phyloP scores from a whole-genome alignment of 2,888 invertebrate genomes.

The Rambutsinella grinnellia region DNA sequence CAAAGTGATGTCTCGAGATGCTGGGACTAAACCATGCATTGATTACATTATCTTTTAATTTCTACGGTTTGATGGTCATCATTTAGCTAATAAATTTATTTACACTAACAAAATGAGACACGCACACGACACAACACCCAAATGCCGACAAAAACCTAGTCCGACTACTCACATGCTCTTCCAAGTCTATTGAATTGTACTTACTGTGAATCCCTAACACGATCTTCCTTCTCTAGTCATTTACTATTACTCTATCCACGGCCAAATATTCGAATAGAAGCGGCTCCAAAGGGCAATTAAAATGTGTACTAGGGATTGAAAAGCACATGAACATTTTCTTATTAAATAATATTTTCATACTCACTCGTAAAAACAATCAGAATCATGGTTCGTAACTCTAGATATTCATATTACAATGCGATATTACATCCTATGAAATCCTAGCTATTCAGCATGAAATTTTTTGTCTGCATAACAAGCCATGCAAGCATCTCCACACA shows the following conservation, averaged over 20 bases:
- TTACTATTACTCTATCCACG: slow-evolving; percentile 21
- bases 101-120: slow-evolving; percentile 21
- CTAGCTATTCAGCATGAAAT: too few relatives aligned
- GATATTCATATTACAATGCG: too few relatives aligned
- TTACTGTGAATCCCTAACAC: background rate
- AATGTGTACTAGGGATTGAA: slow-evolving; percentile 3
- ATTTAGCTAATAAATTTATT: slow-evolving; percentile 23
- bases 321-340: slow-evolving; percentile 4
- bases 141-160: slow-evolving; percentile 39
- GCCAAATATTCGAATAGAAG: slow-evolving; percentile 26
- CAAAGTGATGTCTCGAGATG: slow-evolving; percentile 20
- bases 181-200: background rate
- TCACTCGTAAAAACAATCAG: too few relatives aligned
- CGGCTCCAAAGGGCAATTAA: slow-evolving; percentile 13
- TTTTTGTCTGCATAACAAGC: too few relatives aligned
- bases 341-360: too few relatives aligned
- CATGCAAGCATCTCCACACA: too few relatives aligned
- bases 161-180: slow-evolving; percentile 39
- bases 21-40: slow-evolving; percentile 14
- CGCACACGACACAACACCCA: slow-evolving; percentile 31
- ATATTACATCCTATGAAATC: too few relatives aligned
- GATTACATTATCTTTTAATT: slow-evolving; percentile 26
- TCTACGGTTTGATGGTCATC: slow-evolving; percentile 16
- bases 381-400: too few relatives aligned
- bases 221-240: slow-evolving; percentile 5